Base-by-base conservation (phyloP, 2,888 invertebrate genomes). In the Tigriopus californicus region DNA sequence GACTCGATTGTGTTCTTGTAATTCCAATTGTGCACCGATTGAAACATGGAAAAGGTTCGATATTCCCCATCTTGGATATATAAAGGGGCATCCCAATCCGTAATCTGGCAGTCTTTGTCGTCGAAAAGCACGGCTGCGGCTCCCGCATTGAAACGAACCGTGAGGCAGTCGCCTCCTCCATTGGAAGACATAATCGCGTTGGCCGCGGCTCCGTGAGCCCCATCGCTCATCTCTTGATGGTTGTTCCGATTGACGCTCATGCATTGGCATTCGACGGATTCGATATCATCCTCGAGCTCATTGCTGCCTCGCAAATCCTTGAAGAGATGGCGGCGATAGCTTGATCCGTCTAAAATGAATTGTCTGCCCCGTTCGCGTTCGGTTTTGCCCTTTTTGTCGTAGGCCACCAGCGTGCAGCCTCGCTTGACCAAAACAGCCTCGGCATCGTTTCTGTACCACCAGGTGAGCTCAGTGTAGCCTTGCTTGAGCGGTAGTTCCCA, bases 1-100 rank as follows among this genome's bases (percentile, higher is more conserved):
- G 52, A 52, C 22, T 52, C 52, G 13, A 52, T n/a, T 1, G 24
- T 40, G 33, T 52, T 52, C 13, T 52, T 52, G 24, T 52, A 52
- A 12, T 52, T 10, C 4, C 24, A 52, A 52, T 52, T 52, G 10
- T 33, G 22, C 11, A 52, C 13, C 25, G 25, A 33, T 25, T 52
- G 24, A 15, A 52, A 40, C 15, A 52, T 20, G 2, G 52, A 52
- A 4, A 52, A 52, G 22, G 52, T 33, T 52, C 52, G 24, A 15
- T 52, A 24, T n/a, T 52, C 52, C 24, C 52, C 52, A 25, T 52
- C 52, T 15, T 22, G 20, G 10, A 52, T 15, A 15, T 33, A 10
- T 10, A 52, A 33, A 22, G 52, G 24, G 3, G 33, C 33, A 24
- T 52, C 52, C 24, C 15, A 52, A 40, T 52, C 52, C 24, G 24